phyloP scores from a whole-genome alignment of 1,140 invertebrate genomes.

The Diabrotica undecimpunctata region DNA sequence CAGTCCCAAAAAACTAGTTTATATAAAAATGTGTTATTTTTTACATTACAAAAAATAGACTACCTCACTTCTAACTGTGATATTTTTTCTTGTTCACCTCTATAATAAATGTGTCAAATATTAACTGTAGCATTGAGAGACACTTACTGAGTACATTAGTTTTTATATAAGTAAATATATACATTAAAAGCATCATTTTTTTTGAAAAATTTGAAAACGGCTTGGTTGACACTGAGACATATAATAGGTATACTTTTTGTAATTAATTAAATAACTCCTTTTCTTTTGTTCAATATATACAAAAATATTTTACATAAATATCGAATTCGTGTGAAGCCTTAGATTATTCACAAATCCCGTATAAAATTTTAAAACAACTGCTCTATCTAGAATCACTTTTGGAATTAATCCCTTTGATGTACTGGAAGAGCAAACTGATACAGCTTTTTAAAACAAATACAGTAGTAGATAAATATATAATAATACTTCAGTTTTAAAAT shows the following conservation, averaged over 20 bases:
- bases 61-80: too few species aligned
- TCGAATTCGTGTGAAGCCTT: neutral
- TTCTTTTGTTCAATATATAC: conserved; percentile 8
- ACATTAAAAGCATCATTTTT: neutral
- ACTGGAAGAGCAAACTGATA: too few species aligned
- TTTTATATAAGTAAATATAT: neutral
- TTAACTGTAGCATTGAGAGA: neutral
- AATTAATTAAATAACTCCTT: neutral
- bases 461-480: too few species aligned
- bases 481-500: too few species aligned
- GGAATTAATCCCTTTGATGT: neutral
- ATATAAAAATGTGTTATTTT: too few species aligned
- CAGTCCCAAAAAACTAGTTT: too few species aligned
- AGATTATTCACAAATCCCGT: conserved; percentile 5
- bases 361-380: conserved; percentile 5
- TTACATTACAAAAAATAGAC: too few species aligned
- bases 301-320: conserved; percentile 15
- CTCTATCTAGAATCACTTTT: neutral
- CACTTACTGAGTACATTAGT: neutral
- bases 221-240: conserved; percentile 1
- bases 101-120: too few species aligned
- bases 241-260: conserved; percentile 6
- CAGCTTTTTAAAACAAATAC: too few species aligned
- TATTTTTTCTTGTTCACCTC: too few species aligned
- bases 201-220: neutral